Evolutionary conservation across 1,140 invertebrate genomes (phyloP).

Genomic region (Sinella curviseta): DNA sequence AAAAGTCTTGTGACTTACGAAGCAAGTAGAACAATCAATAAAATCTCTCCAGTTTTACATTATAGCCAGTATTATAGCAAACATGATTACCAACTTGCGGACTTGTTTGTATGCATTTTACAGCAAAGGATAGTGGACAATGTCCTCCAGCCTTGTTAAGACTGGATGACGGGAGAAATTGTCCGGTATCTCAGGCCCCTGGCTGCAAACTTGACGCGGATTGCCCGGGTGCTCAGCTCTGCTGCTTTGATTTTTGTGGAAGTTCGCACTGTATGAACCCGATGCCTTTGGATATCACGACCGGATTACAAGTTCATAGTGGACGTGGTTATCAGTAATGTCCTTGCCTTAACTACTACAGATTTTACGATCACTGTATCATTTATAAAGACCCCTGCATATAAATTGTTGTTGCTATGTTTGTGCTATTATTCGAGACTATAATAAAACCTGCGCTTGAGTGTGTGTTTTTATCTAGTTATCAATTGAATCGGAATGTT

Average conservation of each 20-base stretch:
- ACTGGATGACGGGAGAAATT: constrained; percentile 31
- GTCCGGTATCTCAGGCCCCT: not conserved
- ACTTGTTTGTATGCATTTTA: not conserved
- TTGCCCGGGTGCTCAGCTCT: constrained; percentile 38
- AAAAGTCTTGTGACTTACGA: constrained; percentile 39
- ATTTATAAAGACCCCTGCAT: too few relatives aligned
- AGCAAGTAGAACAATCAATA: too few relatives aligned
- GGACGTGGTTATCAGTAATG: constrained; percentile 37
- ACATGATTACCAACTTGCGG: not conserved
- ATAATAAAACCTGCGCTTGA: too few relatives aligned
- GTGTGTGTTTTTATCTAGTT: too few relatives aligned
- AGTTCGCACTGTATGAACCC: constrained; percentile 37
- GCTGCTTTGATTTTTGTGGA: constrained; percentile 45
- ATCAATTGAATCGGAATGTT: too few relatives aligned
- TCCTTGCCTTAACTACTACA: too few relatives aligned
- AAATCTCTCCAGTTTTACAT: too few relatives aligned
- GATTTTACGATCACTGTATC: too few relatives aligned
- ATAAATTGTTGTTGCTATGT: too few relatives aligned
- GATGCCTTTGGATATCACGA: constrained; percentile 20
- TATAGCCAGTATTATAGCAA: too few relatives aligned
- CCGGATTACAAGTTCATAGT: constrained; percentile 13
- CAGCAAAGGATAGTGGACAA: constrained; percentile 37
- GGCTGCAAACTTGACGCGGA: constrained; percentile 39
- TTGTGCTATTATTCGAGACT: too few relatives aligned
- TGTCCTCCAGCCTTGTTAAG: constrained; percentile 35